A percentile compares a stretch with the other conserved stretches of the same genome.
Evolutionary conservation across 2,113 vertebrate species (phyloP).

Genomic region (Hiodon alosoides): DNA sequence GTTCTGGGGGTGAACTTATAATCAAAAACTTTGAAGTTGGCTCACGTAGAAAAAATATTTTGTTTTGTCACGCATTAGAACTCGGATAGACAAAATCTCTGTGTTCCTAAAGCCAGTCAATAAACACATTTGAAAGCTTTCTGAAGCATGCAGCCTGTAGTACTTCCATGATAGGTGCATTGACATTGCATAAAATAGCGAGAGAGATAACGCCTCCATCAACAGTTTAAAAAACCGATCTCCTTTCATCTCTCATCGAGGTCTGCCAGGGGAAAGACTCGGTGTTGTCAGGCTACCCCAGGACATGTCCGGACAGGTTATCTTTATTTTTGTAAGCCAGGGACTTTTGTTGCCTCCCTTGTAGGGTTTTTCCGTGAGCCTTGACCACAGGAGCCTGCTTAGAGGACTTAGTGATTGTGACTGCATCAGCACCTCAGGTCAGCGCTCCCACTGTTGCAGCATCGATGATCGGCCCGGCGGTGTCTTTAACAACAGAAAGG

Average conservation of each 20-base stretch:
- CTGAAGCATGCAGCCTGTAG: constrained; percentile 1
- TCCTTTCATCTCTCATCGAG: constrained; percentile 56
- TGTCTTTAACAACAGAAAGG: no score
- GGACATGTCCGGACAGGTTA: constrained; percentile 59
- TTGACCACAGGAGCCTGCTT: no score
- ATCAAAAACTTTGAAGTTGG: no score
- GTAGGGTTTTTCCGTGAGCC: constrained; percentile 54
- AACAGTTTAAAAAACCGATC: constrained; percentile 51
- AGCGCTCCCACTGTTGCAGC: no score
- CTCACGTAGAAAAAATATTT: no score
- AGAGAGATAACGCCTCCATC: constrained; percentile 54
- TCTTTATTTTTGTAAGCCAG: constrained; percentile 64
- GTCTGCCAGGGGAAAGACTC: constrained; percentile 50
- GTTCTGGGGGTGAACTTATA: constrained; percentile 7
- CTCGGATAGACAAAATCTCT: no score
- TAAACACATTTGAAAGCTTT: no score
- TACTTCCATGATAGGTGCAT: constrained; percentile 45
- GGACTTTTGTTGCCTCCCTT: constrained; percentile 30
- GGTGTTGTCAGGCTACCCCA: constrained; percentile 42
- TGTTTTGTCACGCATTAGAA: no score
- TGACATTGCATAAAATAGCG: constrained; percentile 43
- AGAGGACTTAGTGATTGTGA: no score
- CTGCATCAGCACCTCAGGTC: no score
- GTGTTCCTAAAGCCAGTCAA: no score
- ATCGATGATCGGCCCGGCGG: no score